Evolutionary conservation across 2,113 vertebrate species (phyloP).

Genomic region (Anoura caudifer): DNA sequence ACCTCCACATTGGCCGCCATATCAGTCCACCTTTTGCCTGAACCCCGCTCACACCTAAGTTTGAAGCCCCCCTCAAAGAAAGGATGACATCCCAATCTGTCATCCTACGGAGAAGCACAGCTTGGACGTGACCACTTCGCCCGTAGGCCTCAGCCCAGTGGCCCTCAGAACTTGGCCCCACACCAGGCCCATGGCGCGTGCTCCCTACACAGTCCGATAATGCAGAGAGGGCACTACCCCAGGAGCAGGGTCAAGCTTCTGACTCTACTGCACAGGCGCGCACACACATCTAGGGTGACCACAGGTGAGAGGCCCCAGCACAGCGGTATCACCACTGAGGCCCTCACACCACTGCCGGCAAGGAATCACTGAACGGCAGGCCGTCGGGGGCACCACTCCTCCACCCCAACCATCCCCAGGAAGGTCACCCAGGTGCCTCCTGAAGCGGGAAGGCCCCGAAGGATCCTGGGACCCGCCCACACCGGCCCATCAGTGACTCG

Average conservation of each 20-base stretch:
- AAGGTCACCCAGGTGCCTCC: background rate
- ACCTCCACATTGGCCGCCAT: background rate
- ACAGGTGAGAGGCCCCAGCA: background rate
- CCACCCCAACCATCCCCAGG: background rate
- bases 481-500: accelerated
- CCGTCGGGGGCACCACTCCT: background rate
- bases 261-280: background rate
- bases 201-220: accelerated
- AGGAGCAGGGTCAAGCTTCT: too few species aligned
- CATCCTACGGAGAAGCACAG: background rate
- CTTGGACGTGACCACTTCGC: background rate
- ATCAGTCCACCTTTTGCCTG: background rate
- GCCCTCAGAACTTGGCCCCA: background rate
- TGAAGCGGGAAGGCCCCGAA: accelerated
- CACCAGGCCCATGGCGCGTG: background rate
- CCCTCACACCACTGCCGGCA: accelerated
- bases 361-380: accelerated
- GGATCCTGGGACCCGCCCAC: accelerated
- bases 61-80: background rate
- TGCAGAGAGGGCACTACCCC: background rate
- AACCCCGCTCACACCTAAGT: background rate
- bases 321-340: background rate
- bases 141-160: background rate
- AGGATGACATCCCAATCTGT: background rate
- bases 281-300: background rate